Evolutionary conservation across 2,888 invertebrate species (phyloP), one percentile per base, ranked within the genome.

Genomic region (Chesias legatella): DNA sequence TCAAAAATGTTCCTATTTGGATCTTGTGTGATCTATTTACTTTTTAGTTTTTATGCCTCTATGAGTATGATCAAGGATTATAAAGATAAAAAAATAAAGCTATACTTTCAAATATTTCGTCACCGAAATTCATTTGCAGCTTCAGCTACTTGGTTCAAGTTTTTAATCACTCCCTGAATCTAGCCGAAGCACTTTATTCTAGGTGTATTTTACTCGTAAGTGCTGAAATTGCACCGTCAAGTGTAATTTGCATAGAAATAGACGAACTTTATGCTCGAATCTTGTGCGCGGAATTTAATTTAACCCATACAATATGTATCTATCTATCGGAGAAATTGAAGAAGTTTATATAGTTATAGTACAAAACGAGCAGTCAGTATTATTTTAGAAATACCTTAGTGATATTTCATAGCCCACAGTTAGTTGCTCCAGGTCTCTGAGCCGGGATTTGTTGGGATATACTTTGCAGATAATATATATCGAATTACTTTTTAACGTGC

Each of bases 231-330:
- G 49, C 48, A 50, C 28, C 35, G 28, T 25, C 48, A 50, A 46
- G 48, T 45, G 48, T 31, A 13, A 53, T 56, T 56, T 48, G 39
- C 56, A 56, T 56, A 56, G 40, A 51, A 50, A 56, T 51, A 29
- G 50, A 34, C 33, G 33, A 51, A 56, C 46, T 56, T 51, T 32
- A 33, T 26, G 11, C 20, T n/a, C 8, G 8, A 30, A 27, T 24
- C 30, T 30, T 6, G 23, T n/a, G 17, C 25, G 21, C 23, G 43
- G 43, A 43, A 43, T 43, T 39, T 43, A 43, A 39, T 43, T 26
- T 34, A 39, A 27, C 38, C 33, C 43, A 32, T 32, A 39, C 38
- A 38, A 10, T 38, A 30, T 43, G 33, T 43, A 39, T 33, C 33
- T 43, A 43, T 43, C n/a, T n/a, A n/a, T 38, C 26, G 13, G 34